Evolutionary conservation across 2,797 vertebrate genomes (phyloP).

Genomic region (Hafferia zeledoni): DNA sequence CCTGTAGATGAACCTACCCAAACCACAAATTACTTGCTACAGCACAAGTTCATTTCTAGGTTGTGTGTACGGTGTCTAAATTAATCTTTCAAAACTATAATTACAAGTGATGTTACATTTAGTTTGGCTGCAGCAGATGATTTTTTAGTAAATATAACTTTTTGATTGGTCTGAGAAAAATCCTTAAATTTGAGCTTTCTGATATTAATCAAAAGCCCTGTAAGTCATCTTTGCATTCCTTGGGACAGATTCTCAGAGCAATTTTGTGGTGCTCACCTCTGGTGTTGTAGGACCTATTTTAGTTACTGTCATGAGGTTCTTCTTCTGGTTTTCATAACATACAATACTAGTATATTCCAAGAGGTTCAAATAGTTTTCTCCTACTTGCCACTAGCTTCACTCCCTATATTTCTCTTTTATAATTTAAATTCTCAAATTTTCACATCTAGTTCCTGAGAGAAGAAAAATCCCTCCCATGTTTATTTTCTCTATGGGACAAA

Average conservation of each 20-base stretch:
- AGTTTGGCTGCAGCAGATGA: constrained; percentile 54
- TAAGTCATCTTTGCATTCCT: not conserved
- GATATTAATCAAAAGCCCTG: not conserved
- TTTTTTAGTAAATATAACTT: constrained; percentile 49
- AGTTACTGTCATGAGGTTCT: not conserved
- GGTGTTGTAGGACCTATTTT: not conserved
- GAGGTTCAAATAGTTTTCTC: not conserved
- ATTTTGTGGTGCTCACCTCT: not conserved
- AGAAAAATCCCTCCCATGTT: not conserved
- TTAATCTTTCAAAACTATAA: constrained; percentile 57
- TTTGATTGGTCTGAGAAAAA: constrained; percentile 35
- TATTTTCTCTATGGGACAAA: not conserved
- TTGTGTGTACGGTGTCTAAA: constrained; percentile 7
- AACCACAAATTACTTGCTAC: constrained; percentile 20
- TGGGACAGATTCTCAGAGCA: not conserved
- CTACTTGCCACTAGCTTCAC: not conserved
- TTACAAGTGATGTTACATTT: constrained; percentile 52
- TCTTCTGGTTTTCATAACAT: not conserved
- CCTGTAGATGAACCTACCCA: constrained; percentile 50
- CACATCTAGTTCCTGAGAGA: not conserved
- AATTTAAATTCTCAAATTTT: not conserved
- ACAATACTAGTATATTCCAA: not conserved
- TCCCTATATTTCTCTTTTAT: not conserved
- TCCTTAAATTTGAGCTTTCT: constrained; percentile 21
- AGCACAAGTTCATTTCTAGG: not conserved